These are phyloP conservation scores for Aphaenogaster ashmeadi DNA, from an alignment of 1,140 invertebrate genomes.

Conservation along the genomic window DNA sequence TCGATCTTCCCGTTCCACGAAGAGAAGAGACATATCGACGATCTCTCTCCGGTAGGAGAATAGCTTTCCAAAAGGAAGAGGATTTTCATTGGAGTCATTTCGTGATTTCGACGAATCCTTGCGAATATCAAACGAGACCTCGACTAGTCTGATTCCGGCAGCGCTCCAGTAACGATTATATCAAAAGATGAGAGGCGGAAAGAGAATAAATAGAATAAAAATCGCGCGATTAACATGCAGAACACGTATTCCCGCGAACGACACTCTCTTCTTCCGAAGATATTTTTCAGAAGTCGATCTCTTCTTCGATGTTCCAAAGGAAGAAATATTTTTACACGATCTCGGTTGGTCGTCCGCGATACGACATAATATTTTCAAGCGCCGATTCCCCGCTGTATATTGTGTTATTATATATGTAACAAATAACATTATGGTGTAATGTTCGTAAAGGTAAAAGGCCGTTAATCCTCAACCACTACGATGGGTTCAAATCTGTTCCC, in stretches of 20 bases:
- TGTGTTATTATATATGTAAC: conserved; percentile 70
- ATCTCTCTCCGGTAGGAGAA: conserved; percentile 3
- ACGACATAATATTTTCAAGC: conserved; percentile 73
- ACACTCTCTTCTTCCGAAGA: conserved; percentile 16
- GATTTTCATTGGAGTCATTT: not conserved
- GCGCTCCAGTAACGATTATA: conserved; percentile 37
- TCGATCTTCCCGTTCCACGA: conserved; percentile 71
- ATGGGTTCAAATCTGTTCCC: conserved; percentile 24
- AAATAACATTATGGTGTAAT: conserved; percentile 57
- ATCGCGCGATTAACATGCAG: conserved; percentile 40
- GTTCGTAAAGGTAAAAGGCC: conserved; percentile 42
- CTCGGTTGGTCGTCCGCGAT: conserved; percentile 49
- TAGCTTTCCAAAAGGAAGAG: not conserved
- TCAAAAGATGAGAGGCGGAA: not conserved
- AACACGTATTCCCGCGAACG: conserved; percentile 6
- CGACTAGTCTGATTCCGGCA: conserved; percentile 42
- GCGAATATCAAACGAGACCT: conserved; percentile 26
- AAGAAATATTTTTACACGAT: conserved; percentile 76
- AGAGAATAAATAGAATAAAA: not conserved
- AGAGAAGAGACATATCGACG: conserved; percentile 56
- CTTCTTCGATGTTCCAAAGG: conserved; percentile 29
- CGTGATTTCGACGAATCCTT: conserved; percentile 32
- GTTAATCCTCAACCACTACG: conserved; percentile 46
- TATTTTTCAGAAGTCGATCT: conserved; percentile 36
- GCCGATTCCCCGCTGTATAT: conserved; percentile 69